Base-by-base conservation (phyloP, 2,888 invertebrate species). In the Trichogramma dendrolimi region DNA sequence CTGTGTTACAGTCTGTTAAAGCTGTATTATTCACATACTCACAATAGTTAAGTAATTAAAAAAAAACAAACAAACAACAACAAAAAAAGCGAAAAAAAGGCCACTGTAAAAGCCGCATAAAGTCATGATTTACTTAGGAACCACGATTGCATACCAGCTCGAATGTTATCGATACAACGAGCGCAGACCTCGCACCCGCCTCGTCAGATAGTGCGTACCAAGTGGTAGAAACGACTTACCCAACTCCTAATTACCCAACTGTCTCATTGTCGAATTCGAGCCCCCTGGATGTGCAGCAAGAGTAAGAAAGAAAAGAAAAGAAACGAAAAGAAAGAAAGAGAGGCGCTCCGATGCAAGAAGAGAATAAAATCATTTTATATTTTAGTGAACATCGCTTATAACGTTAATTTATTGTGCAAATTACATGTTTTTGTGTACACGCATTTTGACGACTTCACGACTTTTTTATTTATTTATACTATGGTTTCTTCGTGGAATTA, bases 131-230 rank as follows among this genome's bases (percentile, higher is more conserved):
- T 63, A 56, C 51, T 44, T 63, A 60, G 63, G 60, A 60, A 47
- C 63, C 11, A 47, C 60, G 54, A 60, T 63, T 55, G 60, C 46
- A 58, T 52, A 63, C 57, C 63, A 63, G 63, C 54, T 60, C 60
- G 51, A 54, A 63, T 60, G 46, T 56, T 53, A 56, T 59, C 48
- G 53, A 46, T 59, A 52, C 58, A 39, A 54, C 52, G 10, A 60
- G 46, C 14, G 48, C 43, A 50, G 70, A 73, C 60, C 69, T 69
- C 64, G 69, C 67, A 58, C 66, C 68, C 38, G 65, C 71, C 49
- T 67, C 69, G 59, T 68, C 71, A 61, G 68, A 69, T 64, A 58
- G 69, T 61, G 62, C 57, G 49, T 65, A 68, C 62, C 61, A 67
- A 55, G 68, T 58, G 66, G 67, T 63, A 38, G 42, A 48, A 50